phyloP scores from a whole-genome alignment of 1,140 invertebrate genomes.

The Leguminivora glycinivorella region DNA sequence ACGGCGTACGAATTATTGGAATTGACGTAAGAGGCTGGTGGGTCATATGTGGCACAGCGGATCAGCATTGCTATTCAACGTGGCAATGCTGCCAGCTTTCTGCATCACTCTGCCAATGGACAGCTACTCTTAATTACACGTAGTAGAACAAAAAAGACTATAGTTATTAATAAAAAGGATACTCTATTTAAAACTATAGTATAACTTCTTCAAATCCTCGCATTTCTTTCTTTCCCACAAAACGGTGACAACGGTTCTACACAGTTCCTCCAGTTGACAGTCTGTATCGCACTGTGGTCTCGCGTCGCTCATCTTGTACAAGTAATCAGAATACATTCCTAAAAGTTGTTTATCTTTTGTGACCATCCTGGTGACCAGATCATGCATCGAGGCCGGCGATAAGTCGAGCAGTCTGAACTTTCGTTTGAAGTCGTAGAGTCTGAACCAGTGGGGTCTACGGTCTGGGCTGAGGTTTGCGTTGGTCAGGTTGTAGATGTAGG shows the following conservation, averaged over 20 bases:
- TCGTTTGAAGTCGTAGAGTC: constrained; percentile 84
- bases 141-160: no score
- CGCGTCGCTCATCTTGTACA: constrained; percentile 79
- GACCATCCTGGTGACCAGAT: constrained; percentile 77
- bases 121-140: no score
- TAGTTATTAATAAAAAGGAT: no score
- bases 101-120: no score
- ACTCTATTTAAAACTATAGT: neutral
- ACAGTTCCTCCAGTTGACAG: constrained; percentile 81
- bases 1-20: no score
- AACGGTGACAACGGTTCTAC: constrained; percentile 79
- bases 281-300: constrained; percentile 74
- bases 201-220: constrained; percentile 68
- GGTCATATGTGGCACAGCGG: no score
- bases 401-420: constrained; percentile 81
- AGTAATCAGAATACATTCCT: constrained; percentile 73
- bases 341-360: constrained; percentile 53
- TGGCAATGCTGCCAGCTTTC: no score
- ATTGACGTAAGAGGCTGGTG: no score
- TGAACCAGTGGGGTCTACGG: constrained; percentile 81
- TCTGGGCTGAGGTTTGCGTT: constrained; percentile 83
- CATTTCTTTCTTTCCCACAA: constrained; percentile 79
- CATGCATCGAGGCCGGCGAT: constrained; percentile 69
- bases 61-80: no score
- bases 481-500: constrained; percentile 88